phyloP scores from a whole-genome alignment of 2,797 vertebrate species.

The Myotis findleyi region DNA sequence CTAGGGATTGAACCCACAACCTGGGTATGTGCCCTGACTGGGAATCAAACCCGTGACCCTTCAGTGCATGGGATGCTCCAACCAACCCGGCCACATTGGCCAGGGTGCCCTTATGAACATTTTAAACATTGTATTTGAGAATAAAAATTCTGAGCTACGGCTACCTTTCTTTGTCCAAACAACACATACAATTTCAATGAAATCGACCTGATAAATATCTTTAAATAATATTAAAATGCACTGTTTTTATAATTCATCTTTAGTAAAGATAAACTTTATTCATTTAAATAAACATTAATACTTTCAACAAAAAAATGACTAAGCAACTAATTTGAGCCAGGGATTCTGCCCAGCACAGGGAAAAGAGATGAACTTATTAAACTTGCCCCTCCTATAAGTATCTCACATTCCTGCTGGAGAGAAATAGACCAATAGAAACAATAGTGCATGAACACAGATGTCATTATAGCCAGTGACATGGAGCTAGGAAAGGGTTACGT shows the following conservation, averaged over 20 bases:
- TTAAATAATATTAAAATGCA: not conserved
- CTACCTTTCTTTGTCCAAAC: not conserved
- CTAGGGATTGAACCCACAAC: not conserved
- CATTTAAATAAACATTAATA: not conserved
- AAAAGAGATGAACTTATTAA: not conserved
- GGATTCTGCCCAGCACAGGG: not conserved
- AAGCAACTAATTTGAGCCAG: not conserved
- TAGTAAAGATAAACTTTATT: not conserved
- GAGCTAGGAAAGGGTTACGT: not conserved
- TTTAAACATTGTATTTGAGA: not conserved
- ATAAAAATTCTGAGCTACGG: not conserved
- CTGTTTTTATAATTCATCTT: not conserved
- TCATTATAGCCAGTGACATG: not conserved
- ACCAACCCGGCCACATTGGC: not conserved
- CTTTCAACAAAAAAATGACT: not conserved
- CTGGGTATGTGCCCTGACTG: not conserved
- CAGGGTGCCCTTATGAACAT: not conserved
- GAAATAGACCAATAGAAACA: not conserved
- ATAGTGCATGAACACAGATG: not conserved
- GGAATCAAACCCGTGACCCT: not conserved
- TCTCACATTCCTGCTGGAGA: not conserved
- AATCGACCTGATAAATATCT: not conserved
- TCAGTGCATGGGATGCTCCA: not conserved
- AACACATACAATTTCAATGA: not conserved
- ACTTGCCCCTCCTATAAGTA: not conserved